A percentile compares a stretch with the other conserved stretches of the same genome.
Conservation (phyloP, 1,140 invertebrate species). For the Scaptomyza montana region DNA sequence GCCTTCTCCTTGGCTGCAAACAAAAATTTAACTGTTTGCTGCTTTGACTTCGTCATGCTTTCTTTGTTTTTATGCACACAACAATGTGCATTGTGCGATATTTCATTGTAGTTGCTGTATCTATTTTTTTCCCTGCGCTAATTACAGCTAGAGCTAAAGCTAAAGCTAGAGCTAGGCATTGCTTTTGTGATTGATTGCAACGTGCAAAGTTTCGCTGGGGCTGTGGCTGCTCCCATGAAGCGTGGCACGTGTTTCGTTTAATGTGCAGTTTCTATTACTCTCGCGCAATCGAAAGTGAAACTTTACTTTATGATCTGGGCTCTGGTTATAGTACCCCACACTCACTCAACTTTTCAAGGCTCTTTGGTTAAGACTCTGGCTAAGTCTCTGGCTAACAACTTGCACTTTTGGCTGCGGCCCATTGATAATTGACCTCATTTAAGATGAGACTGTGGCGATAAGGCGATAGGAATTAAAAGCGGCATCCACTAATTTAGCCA, state of each 20-base stretch:
- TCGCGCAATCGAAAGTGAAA: slow-evolving; percentile 77
- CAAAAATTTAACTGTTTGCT: slow-evolving; percentile 22
- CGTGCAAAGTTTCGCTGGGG: slow-evolving; percentile 54
- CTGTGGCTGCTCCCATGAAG: slow-evolving; percentile 71
- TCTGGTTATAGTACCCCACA: slow-evolving; percentile 4
- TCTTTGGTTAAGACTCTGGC: neutral
- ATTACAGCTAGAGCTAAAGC: slow-evolving; percentile 58
- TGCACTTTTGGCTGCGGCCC: slow-evolving; percentile 66
- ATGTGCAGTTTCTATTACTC: slow-evolving; percentile 82
- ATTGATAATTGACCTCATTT: slow-evolving; percentile 80
- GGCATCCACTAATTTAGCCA: slow-evolving; percentile 78
- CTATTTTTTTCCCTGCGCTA: slow-evolving; percentile 75
- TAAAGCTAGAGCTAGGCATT: slow-evolving; percentile 27
- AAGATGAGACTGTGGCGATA: slow-evolving; percentile 68
- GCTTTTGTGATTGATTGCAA: slow-evolving; percentile 78
- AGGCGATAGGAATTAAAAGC: slow-evolving; percentile 79
- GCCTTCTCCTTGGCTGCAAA: slow-evolving; percentile 48
- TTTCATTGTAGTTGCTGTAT: slow-evolving; percentile 47
- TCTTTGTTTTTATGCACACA: slow-evolving; percentile 69
- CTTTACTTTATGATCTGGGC: slow-evolving; percentile 65
- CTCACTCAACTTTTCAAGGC: neutral
- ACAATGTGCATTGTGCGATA: slow-evolving; percentile 72
- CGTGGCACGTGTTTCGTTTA: slow-evolving; percentile 80
- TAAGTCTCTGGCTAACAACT: slow-evolving; percentile 51
- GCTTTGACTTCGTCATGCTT: slow-evolving; percentile 69